A percentile compares a stretch with the other conserved stretches of the same genome.
Conservation (phyloP, 2,113 vertebrate genomes). For the Haplochromis vanheusdeni region DNA sequence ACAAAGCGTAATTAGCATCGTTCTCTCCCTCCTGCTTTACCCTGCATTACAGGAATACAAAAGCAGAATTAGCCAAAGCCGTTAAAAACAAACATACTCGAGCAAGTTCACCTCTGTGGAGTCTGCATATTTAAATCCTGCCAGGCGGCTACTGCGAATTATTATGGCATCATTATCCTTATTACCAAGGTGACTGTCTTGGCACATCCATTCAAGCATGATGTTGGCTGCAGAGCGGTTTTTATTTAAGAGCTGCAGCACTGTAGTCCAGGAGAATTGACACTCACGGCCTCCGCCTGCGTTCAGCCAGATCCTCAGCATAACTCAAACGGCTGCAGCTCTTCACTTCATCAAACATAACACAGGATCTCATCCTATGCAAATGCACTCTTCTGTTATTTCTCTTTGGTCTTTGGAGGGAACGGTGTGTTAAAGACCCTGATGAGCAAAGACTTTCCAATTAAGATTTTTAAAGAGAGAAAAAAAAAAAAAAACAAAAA, state of each 20-base stretch:
- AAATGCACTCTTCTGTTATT: neutral
- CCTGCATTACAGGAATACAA: slow-evolving; percentile 18
- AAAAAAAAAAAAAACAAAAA: neutral
- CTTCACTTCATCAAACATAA: neutral
- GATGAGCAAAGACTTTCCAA: slow-evolving; percentile 23
- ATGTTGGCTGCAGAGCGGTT: neutral
- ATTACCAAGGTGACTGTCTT: slow-evolving; percentile 41
- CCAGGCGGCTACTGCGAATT: neutral
- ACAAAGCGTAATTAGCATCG: slow-evolving; percentile 35
- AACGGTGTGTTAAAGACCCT: neutral
- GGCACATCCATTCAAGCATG: slow-evolving; percentile 2
- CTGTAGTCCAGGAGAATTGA: slow-evolving; percentile 18
- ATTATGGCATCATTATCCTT: slow-evolving; percentile 18
- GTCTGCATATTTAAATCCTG: slow-evolving; percentile 1
- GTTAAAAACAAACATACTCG: slow-evolving; percentile 1
- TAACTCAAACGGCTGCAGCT: neutral
- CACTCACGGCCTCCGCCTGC: slow-evolving; percentile 7
- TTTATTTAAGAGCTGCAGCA: slow-evolving; percentile 18
- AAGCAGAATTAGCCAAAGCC: slow-evolving; percentile 5
- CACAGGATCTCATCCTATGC: neutral
- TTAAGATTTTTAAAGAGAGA: neutral
- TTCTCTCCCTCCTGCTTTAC: neutral
- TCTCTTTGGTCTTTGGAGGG: neutral
- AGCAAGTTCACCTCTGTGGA: slow-evolving; percentile 5
- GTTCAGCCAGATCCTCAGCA: neutral